phyloP scores from a whole-genome alignment of 2,113 vertebrate genomes.

The Collichthys lucidus region DNA sequence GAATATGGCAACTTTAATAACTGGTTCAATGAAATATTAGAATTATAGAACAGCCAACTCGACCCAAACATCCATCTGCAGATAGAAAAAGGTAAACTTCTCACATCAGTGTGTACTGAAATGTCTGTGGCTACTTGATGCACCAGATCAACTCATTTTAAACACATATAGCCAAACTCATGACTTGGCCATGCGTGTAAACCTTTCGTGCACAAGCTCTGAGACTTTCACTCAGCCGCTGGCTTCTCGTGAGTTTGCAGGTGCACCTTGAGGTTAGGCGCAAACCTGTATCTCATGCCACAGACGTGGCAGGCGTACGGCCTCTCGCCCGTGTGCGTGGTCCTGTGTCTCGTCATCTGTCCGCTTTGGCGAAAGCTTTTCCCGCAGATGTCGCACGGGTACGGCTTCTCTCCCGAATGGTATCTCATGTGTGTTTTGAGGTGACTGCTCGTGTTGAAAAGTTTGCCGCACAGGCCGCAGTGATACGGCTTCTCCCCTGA shows the following conservation, averaged over 20 bases:
- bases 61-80: neutral
- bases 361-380: constrained; percentile 39
- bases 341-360: constrained; percentile 49
- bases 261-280: constrained; percentile 36
- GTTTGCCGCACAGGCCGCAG: constrained; percentile 45
- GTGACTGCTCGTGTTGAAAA: constrained; percentile 35
- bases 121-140: neutral
- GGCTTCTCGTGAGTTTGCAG: constrained; percentile 25
- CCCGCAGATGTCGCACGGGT: constrained; percentile 44
- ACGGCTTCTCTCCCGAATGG: constrained; percentile 56
- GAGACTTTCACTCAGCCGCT: neutral
- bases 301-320: constrained; percentile 48
- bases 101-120: too few relatives aligned
- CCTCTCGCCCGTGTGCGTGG: constrained; percentile 43
- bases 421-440: constrained; percentile 57
- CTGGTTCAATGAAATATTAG: too few relatives aligned
- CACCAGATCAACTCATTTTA: neutral
- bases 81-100: neutral
- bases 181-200: neutral
- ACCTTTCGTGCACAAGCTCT: neutral
- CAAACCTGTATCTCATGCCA: constrained; percentile 51
- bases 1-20: too few relatives aligned
- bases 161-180: neutral
- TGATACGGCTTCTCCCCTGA: constrained; percentile 39
- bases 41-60: too few relatives aligned